These are phyloP conservation scores for Amphilophus citrinellus DNA, from an alignment of 2,113 vertebrate genomes.

Conservation along the genomic window DNA sequence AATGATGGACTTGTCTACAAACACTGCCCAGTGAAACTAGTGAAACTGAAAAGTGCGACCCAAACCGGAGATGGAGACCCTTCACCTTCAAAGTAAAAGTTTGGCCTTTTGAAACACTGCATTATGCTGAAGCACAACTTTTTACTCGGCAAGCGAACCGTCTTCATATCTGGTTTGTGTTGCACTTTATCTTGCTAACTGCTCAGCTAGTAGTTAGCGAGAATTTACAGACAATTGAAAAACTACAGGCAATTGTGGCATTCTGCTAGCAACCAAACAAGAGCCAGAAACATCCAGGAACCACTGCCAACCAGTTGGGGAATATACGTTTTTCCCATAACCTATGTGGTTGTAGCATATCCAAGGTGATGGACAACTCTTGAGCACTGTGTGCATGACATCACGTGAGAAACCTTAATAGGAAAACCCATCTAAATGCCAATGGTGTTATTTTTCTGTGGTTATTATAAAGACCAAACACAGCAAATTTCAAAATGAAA, in stretches of 20 bases:
- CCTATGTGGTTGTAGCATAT: neutral
- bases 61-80: neutral
- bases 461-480: neutral
- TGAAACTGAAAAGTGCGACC: neutral
- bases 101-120: neutral
- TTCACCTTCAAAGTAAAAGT: neutral
- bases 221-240: neutral
- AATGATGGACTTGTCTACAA: neutral
- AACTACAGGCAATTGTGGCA: neutral
- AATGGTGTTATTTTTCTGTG: neutral
- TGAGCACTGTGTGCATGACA: neutral
- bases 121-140: neutral
- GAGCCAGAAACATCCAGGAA: neutral
- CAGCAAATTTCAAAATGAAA: neutral
- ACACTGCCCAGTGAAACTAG: neutral
- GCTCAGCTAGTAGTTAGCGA: neutral
- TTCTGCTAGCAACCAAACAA: too few species aligned
- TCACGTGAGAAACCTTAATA: neutral
- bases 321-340: too few species aligned
- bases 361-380: neutral
- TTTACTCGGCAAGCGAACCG: neutral
- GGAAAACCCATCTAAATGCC: neutral
- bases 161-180: too few species aligned
- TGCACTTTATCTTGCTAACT: neutral
- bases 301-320: neutral